Evolutionary conservation across 2,113 vertebrate genomes (phyloP).

Genomic region (Mormyrus iriodes): DNA sequence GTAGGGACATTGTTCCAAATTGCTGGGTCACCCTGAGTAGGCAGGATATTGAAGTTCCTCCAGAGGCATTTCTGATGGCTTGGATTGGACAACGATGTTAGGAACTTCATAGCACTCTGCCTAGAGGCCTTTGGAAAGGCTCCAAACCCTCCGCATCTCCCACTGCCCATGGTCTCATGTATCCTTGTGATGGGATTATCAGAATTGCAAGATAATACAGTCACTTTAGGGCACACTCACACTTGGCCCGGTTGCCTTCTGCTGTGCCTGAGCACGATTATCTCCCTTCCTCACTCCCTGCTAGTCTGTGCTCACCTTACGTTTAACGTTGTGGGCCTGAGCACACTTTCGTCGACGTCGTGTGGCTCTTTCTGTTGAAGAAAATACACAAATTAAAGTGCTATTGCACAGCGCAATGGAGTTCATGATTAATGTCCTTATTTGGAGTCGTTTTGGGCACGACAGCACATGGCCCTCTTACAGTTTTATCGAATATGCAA

Average conservation of each 20-base stretch:
- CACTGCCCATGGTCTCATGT: not conserved
- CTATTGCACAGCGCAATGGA: not conserved
- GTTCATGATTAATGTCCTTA: not conserved
- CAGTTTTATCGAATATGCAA: not conserved
- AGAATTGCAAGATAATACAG: not conserved
- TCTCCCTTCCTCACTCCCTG: not conserved
- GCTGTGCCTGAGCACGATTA: not conserved
- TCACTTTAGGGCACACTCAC: not conserved
- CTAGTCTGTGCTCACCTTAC: not conserved
- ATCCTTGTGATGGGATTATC: conserved; percentile 1
- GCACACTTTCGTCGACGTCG: not conserved
- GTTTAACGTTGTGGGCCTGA: not conserved
- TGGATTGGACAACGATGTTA: not conserved
- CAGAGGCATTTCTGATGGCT: not conserved
- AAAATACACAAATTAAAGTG: not conserved
- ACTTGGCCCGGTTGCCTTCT: not conserved
- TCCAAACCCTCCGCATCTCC: not conserved
- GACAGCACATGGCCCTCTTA: not conserved
- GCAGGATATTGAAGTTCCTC: not conserved
- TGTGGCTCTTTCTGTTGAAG: not conserved
- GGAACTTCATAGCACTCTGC: not conserved
- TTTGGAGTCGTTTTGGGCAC: not conserved
- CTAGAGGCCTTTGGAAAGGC: not conserved
- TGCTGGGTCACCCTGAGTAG: not conserved
- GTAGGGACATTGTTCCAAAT: not conserved